Conservation (phyloP, 1,140 invertebrate genomes). For the Formica selysi region DNA sequence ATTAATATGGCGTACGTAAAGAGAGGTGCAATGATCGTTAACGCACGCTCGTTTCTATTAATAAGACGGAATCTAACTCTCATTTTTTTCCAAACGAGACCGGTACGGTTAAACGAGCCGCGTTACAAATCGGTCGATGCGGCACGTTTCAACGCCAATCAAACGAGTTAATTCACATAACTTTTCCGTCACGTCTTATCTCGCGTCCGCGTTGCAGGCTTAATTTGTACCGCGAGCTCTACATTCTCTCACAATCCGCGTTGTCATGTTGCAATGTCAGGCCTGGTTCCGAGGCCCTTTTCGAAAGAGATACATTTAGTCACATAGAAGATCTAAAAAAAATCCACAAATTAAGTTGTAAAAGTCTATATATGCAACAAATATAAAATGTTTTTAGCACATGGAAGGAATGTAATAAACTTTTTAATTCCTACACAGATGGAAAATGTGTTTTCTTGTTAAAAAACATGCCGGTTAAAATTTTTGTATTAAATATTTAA, state of each 20-base stretch:
- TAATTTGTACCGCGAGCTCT: slow-evolving; percentile 17
- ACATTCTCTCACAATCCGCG: slow-evolving; percentile 30
- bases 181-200: slow-evolving; percentile 45
- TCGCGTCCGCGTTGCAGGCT: slow-evolving; percentile 10
- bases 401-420: neutral
- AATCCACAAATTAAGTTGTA: neutral
- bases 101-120: neutral
- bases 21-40: slow-evolving; percentile 10
- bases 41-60: slow-evolving; percentile 29
- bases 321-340: neutral
- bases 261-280: slow-evolving; percentile 5
- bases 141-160: slow-evolving; percentile 44
- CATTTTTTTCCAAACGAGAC: neutral
- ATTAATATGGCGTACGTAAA: slow-evolving; percentile 25
- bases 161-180: slow-evolving; percentile 44
- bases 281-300: neutral
- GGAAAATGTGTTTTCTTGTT: too few relatives aligned
- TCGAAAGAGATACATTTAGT: neutral
- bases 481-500: too few relatives aligned
- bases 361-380: too few relatives aligned
- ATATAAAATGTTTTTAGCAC: neutral
- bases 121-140: slow-evolving; percentile 18
- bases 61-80: slow-evolving; percentile 27
- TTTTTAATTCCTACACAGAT: neutral
- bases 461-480: too few relatives aligned